Percentiles rank a stretch among this genome's conserved stretches.
Conservation (phyloP, 2,888 invertebrate species). For the Leucophora obtusa region DNA sequence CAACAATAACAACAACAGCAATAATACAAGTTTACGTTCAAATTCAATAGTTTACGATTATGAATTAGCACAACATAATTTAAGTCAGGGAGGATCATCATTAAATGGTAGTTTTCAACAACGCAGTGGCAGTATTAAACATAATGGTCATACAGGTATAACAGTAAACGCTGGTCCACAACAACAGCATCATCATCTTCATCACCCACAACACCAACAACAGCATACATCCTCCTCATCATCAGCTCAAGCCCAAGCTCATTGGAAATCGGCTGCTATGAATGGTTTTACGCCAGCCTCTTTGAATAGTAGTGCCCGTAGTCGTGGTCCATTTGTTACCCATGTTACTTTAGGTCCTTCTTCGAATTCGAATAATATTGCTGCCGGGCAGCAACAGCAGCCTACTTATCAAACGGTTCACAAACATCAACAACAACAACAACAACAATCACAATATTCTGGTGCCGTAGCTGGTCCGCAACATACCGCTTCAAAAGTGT, state of each 20-base stretch:
- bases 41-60: constrained; percentile 92
- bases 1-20: constrained; percentile 20
- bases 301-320: constrained; percentile 76
- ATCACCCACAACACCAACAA: constrained; percentile 72
- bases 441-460: constrained; percentile 71
- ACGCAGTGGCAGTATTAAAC: constrained; percentile 75
- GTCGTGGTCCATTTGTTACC: constrained; percentile 82
- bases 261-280: constrained; percentile 76
- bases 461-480: constrained; percentile 71
- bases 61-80: constrained; percentile 86
- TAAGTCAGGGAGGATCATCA: constrained; percentile 68
- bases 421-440: constrained; percentile 65
- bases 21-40: constrained; percentile 80
- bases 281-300: constrained; percentile 76
- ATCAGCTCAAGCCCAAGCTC: constrained; percentile 72
- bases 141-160: constrained; percentile 65
- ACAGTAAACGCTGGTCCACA: constrained; percentile 73
- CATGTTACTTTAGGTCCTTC: constrained; percentile 82
- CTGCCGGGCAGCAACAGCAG: constrained; percentile 62
- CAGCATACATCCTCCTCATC: constrained; percentile 73
- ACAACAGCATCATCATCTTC: constrained; percentile 71
- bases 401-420: constrained; percentile 76
- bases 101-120: constrained; percentile 60
- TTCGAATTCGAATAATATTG: constrained; percentile 82
- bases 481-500: constrained; percentile 78